Base-by-base conservation (phyloP, 1,140 invertebrate genomes). In the Heliconius nattereri region DNA sequence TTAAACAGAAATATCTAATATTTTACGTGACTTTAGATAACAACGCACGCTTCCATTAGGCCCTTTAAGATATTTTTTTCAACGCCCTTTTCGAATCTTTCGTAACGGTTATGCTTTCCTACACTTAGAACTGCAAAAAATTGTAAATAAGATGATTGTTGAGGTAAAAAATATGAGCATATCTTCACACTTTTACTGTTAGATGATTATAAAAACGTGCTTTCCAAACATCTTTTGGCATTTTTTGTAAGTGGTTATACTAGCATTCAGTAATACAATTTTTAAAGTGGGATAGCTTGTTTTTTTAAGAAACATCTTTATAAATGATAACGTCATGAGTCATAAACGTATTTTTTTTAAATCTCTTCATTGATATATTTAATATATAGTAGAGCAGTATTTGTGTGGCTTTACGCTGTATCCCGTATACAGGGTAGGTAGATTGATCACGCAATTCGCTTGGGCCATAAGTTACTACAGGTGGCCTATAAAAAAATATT, bases 21-120 rank as follows among this genome's bases (percentile, higher is more conserved):
- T 90, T 89, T 86, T 91, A 91, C 90, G 90, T 91, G 90, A 91
- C 90, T 86, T 80, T 78, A 72, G 81, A 82, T 85, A 87, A 85
- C 85, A 84, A 84, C 82, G 83, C 76, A 84, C 86, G 80, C 85
- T 87, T 84, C 86, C 85, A 89, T 87, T 89, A 87, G 83, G 84
- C 80, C 81, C 75, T 78, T 81, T 32, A 54, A 84, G 73, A 76
- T 71, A 85, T 89, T 90, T 86, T 35, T 87, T 83, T 73, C 83
- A 23, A 57, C 81, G 80, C 86, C 84, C 85, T 84, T 90, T 91
- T 88, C 85, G 87, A 87, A 89, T 89, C 86, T 86, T 85, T 89
- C 78, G 86, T 87, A 87, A 91, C 90, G 82, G 86, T 87, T 85
- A 85, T 85, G 82, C 84, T 87, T 91, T 87, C 85, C 81, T 81